Evolutionary conservation across 2,797 vertebrate species (phyloP), one percentile per base, ranked within the genome.

Genomic region (Harpagifer antarcticus): DNA sequence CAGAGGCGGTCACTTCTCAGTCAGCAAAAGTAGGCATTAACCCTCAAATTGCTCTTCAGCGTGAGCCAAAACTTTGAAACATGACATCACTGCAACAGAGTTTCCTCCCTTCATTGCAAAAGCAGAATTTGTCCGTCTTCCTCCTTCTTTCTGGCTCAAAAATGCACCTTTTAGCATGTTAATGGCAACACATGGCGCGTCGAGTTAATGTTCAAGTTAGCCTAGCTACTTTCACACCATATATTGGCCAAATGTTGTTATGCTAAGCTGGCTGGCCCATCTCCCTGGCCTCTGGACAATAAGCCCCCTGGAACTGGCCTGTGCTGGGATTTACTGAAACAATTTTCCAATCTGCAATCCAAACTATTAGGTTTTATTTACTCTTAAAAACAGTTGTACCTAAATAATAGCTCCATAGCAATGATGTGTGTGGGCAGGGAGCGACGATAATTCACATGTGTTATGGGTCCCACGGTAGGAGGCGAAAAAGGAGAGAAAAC

Each of bases 241-340:
- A 76, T 84, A 79, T 52, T 19, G 57, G 72, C 68, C 81, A 81
- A 87, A 90, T 82, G 88, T 76, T 84, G 72, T 73, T 33, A 56
- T 31, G 75, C 53, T 72, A 31, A 69, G 20, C 55, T 53, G 62
- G 63, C 52, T 64, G 55, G 48, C 48, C 60, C 58, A 42, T 79
- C 64, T n/a, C 48, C 47, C 49, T 61, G 15, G 31, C 64, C 58
- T 45, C 17, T 19, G 43, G 64, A 72, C 56, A 57, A 15, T 14
- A 45, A 44, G 43, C 45, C 47, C 44, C 43, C 47, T 57, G 60
- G 64, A 68, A 47, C 11, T 33, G 27, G 19, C 23, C 59, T 53
- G 40, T 23, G 50, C 13, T 43, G 49, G 11, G 43, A 52, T 47
- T 57, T 54, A 20, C 17, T 16, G 27, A 5, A 19, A 19, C 20